phyloP scores from a whole-genome alignment of 2,113 vertebrate genomes.

The Pterocles gutturalis region DNA sequence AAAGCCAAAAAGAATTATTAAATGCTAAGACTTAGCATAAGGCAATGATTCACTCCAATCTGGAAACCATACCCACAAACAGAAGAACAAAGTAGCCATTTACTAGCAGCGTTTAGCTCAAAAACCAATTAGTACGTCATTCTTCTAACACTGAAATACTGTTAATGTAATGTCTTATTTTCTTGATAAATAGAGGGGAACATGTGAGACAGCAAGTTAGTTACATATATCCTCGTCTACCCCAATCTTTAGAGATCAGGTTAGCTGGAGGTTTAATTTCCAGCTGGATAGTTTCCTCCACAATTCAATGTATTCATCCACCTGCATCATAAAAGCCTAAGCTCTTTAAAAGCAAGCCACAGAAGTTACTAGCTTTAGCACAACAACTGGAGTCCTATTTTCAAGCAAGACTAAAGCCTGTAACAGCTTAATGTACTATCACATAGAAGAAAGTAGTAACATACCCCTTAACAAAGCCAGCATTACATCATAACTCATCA shows the following conservation, averaged over 20 bases:
- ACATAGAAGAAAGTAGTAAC: background rate
- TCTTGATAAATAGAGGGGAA: background rate
- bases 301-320: background rate
- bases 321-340: background rate
- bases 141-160: background rate
- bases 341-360: background rate
- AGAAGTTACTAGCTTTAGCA: background rate
- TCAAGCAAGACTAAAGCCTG: background rate
- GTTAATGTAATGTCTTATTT: background rate
- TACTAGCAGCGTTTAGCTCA: background rate
- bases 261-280: background rate
- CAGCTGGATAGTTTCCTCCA: background rate
- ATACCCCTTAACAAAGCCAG: background rate
- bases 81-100: background rate
- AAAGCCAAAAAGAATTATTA: conserved; percentile 6
- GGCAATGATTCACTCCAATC: background rate
- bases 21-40: background rate
- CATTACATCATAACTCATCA: background rate
- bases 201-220: background rate
- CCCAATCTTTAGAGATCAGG: background rate
- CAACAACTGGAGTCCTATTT: background rate
- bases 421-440: background rate
- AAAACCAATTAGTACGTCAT: background rate
- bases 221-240: background rate
- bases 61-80: background rate